phyloP scores from a whole-genome alignment of 2,888 invertebrate species.

The Cosmia trapezina region DNA sequence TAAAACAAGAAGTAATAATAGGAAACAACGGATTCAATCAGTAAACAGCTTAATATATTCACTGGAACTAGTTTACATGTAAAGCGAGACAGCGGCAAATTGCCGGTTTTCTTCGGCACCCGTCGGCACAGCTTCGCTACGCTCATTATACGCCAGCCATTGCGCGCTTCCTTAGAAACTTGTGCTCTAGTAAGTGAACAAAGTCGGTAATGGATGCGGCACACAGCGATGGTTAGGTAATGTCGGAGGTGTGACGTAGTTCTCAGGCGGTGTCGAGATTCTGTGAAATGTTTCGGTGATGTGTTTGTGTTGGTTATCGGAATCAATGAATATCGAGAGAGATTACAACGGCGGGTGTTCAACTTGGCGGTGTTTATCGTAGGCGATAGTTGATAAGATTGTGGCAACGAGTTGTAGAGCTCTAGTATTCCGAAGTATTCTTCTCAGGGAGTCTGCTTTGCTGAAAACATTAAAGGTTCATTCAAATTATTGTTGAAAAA shows the following conservation, averaged over 20 bases:
- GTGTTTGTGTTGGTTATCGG: conserved; percentile 44
- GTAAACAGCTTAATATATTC: conserved; percentile 60
- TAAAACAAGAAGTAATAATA: conserved; percentile 57
- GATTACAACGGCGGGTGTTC: neutral
- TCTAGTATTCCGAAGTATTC: neutral
- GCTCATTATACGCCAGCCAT: conserved; percentile 1
- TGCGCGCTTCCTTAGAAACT: neutral
- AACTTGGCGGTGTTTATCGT: neutral
- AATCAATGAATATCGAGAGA: conserved; percentile 7
- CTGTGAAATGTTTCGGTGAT: conserved; percentile 32
- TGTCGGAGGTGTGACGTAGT: conserved; percentile 4
- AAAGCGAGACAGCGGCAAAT: conserved; percentile 52
- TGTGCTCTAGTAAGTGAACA: neutral
- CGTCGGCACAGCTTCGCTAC: neutral
- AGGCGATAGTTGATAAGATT: neutral
- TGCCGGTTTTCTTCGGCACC: conserved; percentile 54
- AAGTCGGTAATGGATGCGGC: conserved; percentile 13
- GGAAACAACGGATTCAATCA: conserved; percentile 56
- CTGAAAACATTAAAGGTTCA: neutral
- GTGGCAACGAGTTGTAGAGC: neutral
- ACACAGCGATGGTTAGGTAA: neutral
- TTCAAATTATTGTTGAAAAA: neutral
- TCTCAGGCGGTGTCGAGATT: conserved; percentile 26
- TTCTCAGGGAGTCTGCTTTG: neutral
- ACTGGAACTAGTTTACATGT: conserved; percentile 58